Evolutionary conservation across 1,140 invertebrate species (phyloP).

Genomic region (Stenopsyche tienmushanensis): DNA sequence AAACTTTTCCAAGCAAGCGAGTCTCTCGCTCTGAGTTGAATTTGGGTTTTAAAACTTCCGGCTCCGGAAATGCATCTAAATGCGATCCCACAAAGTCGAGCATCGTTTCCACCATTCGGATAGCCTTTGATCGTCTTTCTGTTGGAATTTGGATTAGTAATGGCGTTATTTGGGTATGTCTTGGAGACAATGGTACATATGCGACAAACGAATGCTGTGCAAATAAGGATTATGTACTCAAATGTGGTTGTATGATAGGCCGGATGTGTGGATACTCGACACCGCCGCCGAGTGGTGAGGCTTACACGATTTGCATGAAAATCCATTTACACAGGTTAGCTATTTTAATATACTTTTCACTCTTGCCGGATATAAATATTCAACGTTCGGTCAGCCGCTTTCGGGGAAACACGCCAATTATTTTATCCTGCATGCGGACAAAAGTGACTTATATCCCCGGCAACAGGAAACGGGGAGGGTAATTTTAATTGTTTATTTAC

Average conservation of each 20-base stretch:
- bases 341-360: constrained; percentile 39
- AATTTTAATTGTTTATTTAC: neutral
- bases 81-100: no score
- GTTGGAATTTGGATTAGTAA: no score
- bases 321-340: constrained; percentile 40
- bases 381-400: no score
- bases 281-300: neutral
- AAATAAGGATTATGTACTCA: constrained; percentile 12
- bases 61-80: no score
- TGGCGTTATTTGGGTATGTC: no score
- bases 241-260: constrained; percentile 11
- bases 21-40: no score
- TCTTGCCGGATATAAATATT: constrained; percentile 35
- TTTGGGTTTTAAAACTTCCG: no score
- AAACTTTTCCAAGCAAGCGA: no score
- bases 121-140: no score
- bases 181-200: no score
- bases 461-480: neutral
- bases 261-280: constrained; percentile 22
- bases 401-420: constrained; percentile 22
- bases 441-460: constrained; percentile 1
- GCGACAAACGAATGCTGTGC: constrained; percentile 12
- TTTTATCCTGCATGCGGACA: constrained; percentile 13
- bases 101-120: no score
- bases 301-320: constrained; percentile 37